Evolutionary conservation across 2,797 vertebrate species (phyloP), one percentile per base, ranked within the genome.

Genomic region (Fistularia commersonii): DNA sequence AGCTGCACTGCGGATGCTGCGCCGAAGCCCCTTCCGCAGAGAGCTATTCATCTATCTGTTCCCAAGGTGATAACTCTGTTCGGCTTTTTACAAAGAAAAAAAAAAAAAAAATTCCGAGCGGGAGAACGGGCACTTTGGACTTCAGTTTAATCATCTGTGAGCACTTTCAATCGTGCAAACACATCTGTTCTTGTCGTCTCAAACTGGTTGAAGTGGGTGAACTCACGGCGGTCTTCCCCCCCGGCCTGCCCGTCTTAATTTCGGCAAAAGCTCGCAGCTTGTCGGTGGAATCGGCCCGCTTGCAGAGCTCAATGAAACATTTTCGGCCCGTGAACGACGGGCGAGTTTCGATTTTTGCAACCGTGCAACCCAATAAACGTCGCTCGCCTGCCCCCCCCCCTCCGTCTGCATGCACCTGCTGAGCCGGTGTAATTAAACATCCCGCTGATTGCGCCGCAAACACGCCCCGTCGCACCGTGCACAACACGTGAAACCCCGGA

Each of bases 341-440:
- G 41, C 51, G 48, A 36, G 51, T n/a, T 6, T n/a, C 38, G 8
- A 41, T 32, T 38, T 6, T 14, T 47, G 11, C 32, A 15, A 48
- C 39, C 37, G 11, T n/a, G 40, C n/a, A 38, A 38, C 48, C 59
- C 55, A 41, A 56, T 65, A 65, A 72, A 65, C 63, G n/a, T n/a
- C n/a, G n/a, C n/a, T n/a, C n/a, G n/a, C n/a, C n/a, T n/a, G n/a
- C n/a, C n/a, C n/a, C 69, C 57, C 57, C 48, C 34, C 45, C 52
- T 42, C 15, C 23, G n/a, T 74, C 62, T 60, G 12, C 49, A 43
- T 54, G 61, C 51, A 52, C 48, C 59, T 71, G 74, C 77, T 80
- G 74, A 80, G 72, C 53, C 48, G 41, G 66, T 78, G 82, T 69
- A 82, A 83, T 74, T 74, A 54, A 74, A 85, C 75, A 77, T 84